Percentiles rank a stretch among this genome's conserved stretches.
Evolutionary conservation across 2,113 vertebrate genomes (phyloP).

Genomic region (Nyctereutes procyonoides): DNA sequence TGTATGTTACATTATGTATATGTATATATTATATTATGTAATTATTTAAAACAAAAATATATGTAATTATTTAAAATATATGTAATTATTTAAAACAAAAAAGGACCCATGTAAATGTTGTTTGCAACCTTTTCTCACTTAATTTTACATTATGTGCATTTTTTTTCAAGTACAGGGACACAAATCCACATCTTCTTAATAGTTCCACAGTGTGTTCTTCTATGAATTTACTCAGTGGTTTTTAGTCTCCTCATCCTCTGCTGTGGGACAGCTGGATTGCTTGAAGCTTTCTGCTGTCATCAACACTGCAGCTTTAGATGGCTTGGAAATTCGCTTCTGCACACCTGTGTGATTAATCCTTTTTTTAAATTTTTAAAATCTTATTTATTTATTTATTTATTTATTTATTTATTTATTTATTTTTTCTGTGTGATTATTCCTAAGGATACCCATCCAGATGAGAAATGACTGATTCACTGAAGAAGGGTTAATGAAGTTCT

Average conservation of each 20-base stretch:
- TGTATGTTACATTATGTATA: background rate
- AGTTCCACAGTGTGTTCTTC: background rate
- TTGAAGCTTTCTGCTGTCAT: background rate
- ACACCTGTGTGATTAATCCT: accelerated
- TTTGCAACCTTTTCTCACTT: background rate
- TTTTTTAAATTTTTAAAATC: no score
- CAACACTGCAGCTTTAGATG: accelerated
- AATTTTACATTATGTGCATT: background rate
- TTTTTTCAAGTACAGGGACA: background rate
- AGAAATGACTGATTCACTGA: background rate
- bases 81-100: background rate
- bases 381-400: no score
- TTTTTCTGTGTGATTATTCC: accelerated
- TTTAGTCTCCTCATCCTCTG: no score
- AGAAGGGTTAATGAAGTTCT: background rate
- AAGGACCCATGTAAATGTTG: background rate
- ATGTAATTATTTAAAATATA: background rate
- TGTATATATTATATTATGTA: background rate
- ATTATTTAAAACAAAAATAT: background rate
- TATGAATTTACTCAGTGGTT: background rate
- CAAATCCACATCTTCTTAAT: background rate
- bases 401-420: no score
- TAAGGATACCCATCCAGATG: background rate
- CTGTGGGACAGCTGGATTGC: accelerated
- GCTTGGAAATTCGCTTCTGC: background rate